Conservation (phyloP, 2,113 vertebrate species). For the Proterorhinus semilunaris region DNA sequence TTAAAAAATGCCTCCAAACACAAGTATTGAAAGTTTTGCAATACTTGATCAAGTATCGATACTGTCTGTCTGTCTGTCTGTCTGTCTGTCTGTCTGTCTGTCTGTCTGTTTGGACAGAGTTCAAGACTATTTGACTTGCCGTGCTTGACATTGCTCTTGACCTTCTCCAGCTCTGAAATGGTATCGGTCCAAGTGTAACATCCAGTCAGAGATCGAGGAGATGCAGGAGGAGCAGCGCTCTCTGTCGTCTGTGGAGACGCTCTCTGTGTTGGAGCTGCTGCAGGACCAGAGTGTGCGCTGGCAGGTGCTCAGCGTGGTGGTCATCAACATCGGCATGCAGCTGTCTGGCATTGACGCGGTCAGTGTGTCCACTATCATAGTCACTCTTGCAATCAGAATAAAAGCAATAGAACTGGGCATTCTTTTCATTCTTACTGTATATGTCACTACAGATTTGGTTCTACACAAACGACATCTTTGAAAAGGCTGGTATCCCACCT, state of each 20-base stretch:
- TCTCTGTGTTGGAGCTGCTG: slow-evolving; percentile 80
- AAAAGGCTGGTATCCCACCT: slow-evolving; percentile 79
- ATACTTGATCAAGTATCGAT: too few relatives aligned
- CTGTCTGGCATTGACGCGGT: slow-evolving; percentile 90
- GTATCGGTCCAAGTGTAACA: slow-evolving; percentile 79
- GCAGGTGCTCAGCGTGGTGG: slow-evolving; percentile 84
- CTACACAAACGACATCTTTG: slow-evolving; percentile 90
- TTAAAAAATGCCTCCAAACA: too few relatives aligned
- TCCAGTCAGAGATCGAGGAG: slow-evolving; percentile 85
- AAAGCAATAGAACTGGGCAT: neutral
- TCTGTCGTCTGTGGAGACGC: slow-evolving; percentile 73
- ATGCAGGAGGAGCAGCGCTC: slow-evolving; percentile 87
- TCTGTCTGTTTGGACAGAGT: too few relatives aligned
- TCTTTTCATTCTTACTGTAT: slow-evolving; percentile 1
- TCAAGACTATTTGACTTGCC: neutral
- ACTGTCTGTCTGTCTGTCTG: too few relatives aligned
- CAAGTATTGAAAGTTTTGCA: too few relatives aligned
- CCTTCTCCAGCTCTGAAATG: slow-evolving; percentile 74
- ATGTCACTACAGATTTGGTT: slow-evolving; percentile 85
- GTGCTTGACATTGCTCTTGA: neutral
- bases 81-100: too few relatives aligned
- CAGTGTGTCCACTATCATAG: slow-evolving; percentile 49
- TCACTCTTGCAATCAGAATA: neutral
- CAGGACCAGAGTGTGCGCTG: slow-evolving; percentile 75
- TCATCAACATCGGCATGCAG: slow-evolving; percentile 91